Evolutionary conservation across 1,140 invertebrate genomes (phyloP), one percentile per base, ranked within the genome.

Genomic region (Scaptomyza hsui): DNA sequence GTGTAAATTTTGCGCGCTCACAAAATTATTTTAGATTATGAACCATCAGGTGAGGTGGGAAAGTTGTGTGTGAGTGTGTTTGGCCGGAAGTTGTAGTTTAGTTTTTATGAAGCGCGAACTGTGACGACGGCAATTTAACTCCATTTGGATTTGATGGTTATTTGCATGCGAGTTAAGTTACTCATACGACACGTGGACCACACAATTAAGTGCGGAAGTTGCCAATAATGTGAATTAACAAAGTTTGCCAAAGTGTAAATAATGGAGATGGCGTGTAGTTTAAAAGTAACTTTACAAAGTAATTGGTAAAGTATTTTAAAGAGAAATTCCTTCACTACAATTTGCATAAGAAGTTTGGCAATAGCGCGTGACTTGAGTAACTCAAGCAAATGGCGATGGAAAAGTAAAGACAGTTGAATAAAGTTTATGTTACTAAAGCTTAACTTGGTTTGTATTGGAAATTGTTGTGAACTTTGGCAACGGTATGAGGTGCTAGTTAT

Each of bases 11-110:
- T 75, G 63, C 76, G 42, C 24, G 81, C 70, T 53, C 81, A 88
- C 82, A 88, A 86, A 55, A 86, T 86, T 86, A 86, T 86, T 86
- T 86, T 88, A 86, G 82, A 86, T 86, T 86, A 86, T 86, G 81
- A 81, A 70, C 61, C 57, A 63, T 37, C 47, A 37, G 49, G 41
- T 4, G 4, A 48, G 12, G 44, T 41, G 16, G 24, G 6, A 15
- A 48, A 35, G 45, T 13, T 18, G 13, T 15, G 9, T 12, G 51
- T 18, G 13, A 12, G 9, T 12, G 51, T 10, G 21, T 19, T 42
- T 29, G n/a, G 48, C 47, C 81, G 80, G 80, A 86, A 88, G 78
- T 86, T 81, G 62, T 53, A 86, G 81, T 81, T 86, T 86, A 86
- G 82, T 88, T 82, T 85, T 86, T 81, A 81, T 76, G 81, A 67